phyloP scores from a whole-genome alignment of 2,113 vertebrate species.

The Brachyistius frenatus region DNA sequence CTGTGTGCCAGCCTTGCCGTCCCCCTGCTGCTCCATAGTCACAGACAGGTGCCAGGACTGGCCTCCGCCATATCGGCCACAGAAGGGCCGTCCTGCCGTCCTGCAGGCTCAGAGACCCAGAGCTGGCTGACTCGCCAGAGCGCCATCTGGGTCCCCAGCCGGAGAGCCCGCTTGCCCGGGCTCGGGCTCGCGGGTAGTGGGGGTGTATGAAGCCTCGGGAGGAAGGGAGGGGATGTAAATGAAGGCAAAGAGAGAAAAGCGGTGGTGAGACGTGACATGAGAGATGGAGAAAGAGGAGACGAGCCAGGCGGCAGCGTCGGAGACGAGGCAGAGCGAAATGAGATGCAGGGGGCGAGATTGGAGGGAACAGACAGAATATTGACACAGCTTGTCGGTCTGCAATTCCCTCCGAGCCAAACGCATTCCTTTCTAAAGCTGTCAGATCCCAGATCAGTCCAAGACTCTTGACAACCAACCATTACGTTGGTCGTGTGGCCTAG shows the following conservation, averaged over 20 bases:
- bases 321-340: slow-evolving; percentile 29
- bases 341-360: slow-evolving; percentile 47
- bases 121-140: slow-evolving; percentile 74
- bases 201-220: slow-evolving; percentile 52
- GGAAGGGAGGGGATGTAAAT: slow-evolving; percentile 48
- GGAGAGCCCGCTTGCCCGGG: slow-evolving; percentile 70
- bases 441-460: slow-evolving; percentile 66
- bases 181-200: slow-evolving; percentile 52
- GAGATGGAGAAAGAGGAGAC: slow-evolving; percentile 21
- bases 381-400: slow-evolving; percentile 77
- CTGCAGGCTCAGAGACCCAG: slow-evolving; percentile 78
- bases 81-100: slow-evolving; percentile 81
- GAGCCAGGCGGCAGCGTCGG: slow-evolving; percentile 37
- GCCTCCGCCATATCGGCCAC: slow-evolving; percentile 82
- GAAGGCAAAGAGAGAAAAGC: slow-evolving; percentile 33
- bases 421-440: slow-evolving; percentile 77
- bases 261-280: not conserved
- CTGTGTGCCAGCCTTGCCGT: slow-evolving; percentile 70
- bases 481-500: slow-evolving; percentile 38
- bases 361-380: slow-evolving; percentile 73
- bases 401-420: slow-evolving; percentile 72
- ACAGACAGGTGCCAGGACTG: slow-evolving; percentile 79
- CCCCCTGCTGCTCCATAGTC: slow-evolving; percentile 76
- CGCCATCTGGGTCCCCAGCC: slow-evolving; percentile 80
- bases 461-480: slow-evolving; percentile 65